Evolutionary conservation across 2,888 invertebrate genomes (phyloP).

Genomic region (Apoda limacodes): DNA sequence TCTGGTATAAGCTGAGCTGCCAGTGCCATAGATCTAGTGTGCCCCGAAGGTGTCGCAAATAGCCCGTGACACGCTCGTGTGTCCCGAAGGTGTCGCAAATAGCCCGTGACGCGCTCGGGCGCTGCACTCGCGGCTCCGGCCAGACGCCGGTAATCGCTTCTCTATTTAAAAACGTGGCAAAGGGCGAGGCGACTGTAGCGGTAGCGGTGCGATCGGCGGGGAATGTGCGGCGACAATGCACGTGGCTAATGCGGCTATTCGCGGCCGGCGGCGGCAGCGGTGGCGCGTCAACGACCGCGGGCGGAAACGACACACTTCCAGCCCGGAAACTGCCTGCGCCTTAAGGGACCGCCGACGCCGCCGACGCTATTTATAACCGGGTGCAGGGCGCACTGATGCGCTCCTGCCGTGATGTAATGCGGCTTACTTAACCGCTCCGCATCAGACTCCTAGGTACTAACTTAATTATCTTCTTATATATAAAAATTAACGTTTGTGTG

Average conservation of each 20-base stretch:
- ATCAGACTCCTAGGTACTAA: too few relatives aligned
- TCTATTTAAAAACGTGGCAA: slow-evolving; percentile 66
- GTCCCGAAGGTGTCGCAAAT: slow-evolving; percentile 59
- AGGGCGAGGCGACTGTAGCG: slow-evolving; percentile 37
- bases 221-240: slow-evolving; percentile 51
- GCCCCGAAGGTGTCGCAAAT: slow-evolving; percentile 59
- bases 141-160: slow-evolving; percentile 63
- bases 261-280: slow-evolving; percentile 43
- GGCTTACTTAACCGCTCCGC: too few relatives aligned
- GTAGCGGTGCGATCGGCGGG: slow-evolving; percentile 36
- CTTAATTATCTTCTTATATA: too few relatives aligned
- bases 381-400: slow-evolving; percentile 35
- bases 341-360: slow-evolving; percentile 53
- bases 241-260: slow-evolving; percentile 16
- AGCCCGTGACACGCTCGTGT: slow-evolving; percentile 66
- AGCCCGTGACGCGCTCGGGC: slow-evolving; percentile 64
- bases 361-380: slow-evolving; percentile 51
- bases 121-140: slow-evolving; percentile 58
- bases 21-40: slow-evolving; percentile 9
- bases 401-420: slow-evolving; percentile 45
- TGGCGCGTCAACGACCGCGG: slow-evolving; percentile 64
- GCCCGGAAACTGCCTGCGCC: slow-evolving; percentile 66
- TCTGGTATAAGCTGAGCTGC: too few relatives aligned
- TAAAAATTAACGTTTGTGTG: too few relatives aligned
- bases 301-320: slow-evolving; percentile 68